Base-by-base conservation (phyloP, 2,888 invertebrate species). In the Augiades crinisus region DNA sequence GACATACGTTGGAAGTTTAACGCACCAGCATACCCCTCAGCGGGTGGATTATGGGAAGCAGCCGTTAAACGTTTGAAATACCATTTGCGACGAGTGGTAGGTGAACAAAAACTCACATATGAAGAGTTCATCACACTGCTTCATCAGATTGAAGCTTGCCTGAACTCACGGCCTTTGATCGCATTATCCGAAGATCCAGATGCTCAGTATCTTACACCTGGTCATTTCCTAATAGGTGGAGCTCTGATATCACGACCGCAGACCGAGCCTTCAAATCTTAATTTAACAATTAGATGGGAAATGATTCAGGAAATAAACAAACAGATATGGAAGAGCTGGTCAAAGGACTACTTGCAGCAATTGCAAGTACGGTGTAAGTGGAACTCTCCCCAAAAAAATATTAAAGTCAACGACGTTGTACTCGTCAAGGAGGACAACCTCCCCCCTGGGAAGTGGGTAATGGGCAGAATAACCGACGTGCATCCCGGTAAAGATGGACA, bases 11-110 rank as follows among this genome's bases (percentile, higher is more conserved):
- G 36, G 36, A 6, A 10, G 16, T 58, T 27, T 27, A 27, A 27
- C 4, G 27, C 27, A 10, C 27, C 27, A 27, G 27, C 27, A 10
- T 27, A 27, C 40, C 55, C 55, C 0, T 31, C 14, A 6, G 55
- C 53, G 6, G 55, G 41, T 5, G 55, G 55, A 6, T 5, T 46
- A 3, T 56, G 44, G 55, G 55, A 55, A 22, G 16, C 44, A 7
- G 51, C 54, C 0, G 58, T 58, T 0, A 41, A 38, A n/a, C 3
- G 19, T 1, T 10, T 38, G 5, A 58, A 55, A 21, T 30, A 49
- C 31, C 58, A 58, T 30, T 19, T 58, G 0, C 21, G 27, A 5
- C 22, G 24, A 2, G n/a, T 24, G n/a, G 2, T 24, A n/a, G 24
- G 24, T 8, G 24, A 24, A n/a, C 24, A 24, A 24, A 24, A 24